phyloP scores from a whole-genome alignment of 2,888 invertebrate genomes.

The Antheraea assamensis region DNA sequence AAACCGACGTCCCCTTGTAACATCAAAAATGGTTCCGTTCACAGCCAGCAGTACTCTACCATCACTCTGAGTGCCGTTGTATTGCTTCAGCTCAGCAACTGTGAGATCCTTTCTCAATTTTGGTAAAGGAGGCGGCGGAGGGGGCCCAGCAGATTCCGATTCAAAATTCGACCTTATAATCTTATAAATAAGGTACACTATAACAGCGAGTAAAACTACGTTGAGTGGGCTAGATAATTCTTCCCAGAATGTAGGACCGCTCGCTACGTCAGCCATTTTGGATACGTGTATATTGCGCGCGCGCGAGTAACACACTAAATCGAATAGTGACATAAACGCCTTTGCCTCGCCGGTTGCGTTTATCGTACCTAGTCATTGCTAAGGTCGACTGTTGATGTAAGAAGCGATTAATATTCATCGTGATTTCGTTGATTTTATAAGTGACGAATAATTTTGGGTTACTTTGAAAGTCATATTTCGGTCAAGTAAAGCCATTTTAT shows the following conservation, averaged over 20 bases:
- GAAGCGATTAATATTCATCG: conserved; percentile 16
- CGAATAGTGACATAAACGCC: neutral
- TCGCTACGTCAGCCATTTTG: conserved; percentile 53
- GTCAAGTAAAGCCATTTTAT: neutral
- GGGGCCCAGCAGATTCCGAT: conserved; percentile 55
- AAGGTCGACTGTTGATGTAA: conserved; percentile 40
- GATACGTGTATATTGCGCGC: conserved; percentile 40
- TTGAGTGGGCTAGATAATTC: conserved; percentile 73
- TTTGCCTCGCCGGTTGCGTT: conserved; percentile 27
- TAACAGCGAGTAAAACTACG: conserved; percentile 63
- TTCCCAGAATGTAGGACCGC: conserved; percentile 63
- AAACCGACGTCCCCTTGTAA: conserved; percentile 93
- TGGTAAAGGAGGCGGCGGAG: conserved; percentile 84
- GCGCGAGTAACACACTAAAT: conserved; percentile 35
- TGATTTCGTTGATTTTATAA: conserved; percentile 14
- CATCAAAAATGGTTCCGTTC: conserved; percentile 97
- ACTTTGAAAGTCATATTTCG: neutral
- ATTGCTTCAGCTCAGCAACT: conserved; percentile 91
- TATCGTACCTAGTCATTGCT: conserved; percentile 46
- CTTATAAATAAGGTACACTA: conserved; percentile 83
- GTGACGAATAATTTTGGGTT: neutral
- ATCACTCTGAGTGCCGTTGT: conserved; percentile 91
- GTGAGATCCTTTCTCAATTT: conserved; percentile 95
- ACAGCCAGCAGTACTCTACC: conserved; percentile 95
- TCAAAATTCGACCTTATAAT: conserved; percentile 80